Evolutionary conservation across 2,113 vertebrate genomes (phyloP).

Genomic region (human): GRCh38 chr1:113796501-113797000

Average conservation of each 20-base stretch:
- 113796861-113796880: slow-evolving; percentile 67
- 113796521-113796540: slow-evolving; percentile 67
- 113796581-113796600: slow-evolving; percentile 48
- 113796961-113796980: slow-evolving; percentile 53
- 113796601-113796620: slow-evolving; percentile 24
- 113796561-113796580: slow-evolving; percentile 45
- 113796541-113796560: slow-evolving; percentile 58
- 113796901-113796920: slow-evolving; percentile 59
- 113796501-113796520: slow-evolving; percentile 24
- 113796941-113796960: slow-evolving; percentile 60
- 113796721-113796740: slow-evolving; percentile 57
- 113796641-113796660: slow-evolving; percentile 60
- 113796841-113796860: slow-evolving; percentile 61
- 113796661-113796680: slow-evolving; percentile 58
- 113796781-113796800: slow-evolving; percentile 79
- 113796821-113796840: slow-evolving; percentile 56
- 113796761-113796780: slow-evolving; percentile 62
- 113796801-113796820: slow-evolving; percentile 70
- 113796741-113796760: slow-evolving; percentile 35
- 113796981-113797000: slow-evolving; percentile 12
- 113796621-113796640: neutral
- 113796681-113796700: slow-evolving; percentile 50
- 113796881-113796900: slow-evolving; percentile 56
- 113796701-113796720: slow-evolving; percentile 55
- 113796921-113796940: slow-evolving; percentile 79